Percentiles rank a stretch among this genome's conserved stretches.
phyloP scores from a whole-genome alignment of 23 tunicate genomes.

The Ascidia mentula region DNA sequence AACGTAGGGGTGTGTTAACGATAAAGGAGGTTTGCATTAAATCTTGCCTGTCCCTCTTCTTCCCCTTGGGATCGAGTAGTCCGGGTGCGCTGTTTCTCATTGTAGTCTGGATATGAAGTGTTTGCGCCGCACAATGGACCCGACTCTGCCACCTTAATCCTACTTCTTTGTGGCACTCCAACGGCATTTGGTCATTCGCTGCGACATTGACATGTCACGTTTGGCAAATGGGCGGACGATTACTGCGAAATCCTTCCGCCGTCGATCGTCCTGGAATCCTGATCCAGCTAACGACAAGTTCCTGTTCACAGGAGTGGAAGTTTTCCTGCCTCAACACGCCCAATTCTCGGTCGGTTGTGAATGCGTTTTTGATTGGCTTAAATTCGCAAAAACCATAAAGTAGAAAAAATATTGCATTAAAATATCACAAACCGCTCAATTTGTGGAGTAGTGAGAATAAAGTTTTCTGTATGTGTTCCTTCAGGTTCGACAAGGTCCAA shows the following conservation, averaged over 20 bases:
- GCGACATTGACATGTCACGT: slow-evolving; percentile 12
- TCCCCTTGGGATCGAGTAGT: background rate
- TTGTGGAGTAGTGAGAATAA: too few relatives aligned
- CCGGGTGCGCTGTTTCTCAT: background rate
- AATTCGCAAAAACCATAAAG: too few relatives aligned
- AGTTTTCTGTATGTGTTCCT: too few relatives aligned
- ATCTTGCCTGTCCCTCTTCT: background rate
- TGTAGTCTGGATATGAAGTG: background rate
- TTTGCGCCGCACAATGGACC: background rate
- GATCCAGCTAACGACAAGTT: too few relatives aligned
- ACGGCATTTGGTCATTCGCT: background rate
- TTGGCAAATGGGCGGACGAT: background rate
- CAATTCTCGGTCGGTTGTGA: too few relatives aligned
- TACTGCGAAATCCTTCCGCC: background rate
- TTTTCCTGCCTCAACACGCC: too few relatives aligned
- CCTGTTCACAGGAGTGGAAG: too few relatives aligned
- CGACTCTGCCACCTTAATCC: background rate
- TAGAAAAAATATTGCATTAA: too few relatives aligned
- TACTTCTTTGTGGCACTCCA: background rate
- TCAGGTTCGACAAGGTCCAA: too few relatives aligned
- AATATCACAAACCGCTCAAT: too few relatives aligned
- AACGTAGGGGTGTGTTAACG: background rate
- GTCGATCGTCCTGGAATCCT: too few relatives aligned
- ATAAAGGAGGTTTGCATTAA: background rate
- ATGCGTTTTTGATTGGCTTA: too few relatives aligned